Percentiles rank a stretch among this genome's conserved stretches.
These are phyloP conservation scores for Habropoda laboriosa DNA, from an alignment of 1,140 invertebrate genomes.

Conservation along the genomic window DNA sequence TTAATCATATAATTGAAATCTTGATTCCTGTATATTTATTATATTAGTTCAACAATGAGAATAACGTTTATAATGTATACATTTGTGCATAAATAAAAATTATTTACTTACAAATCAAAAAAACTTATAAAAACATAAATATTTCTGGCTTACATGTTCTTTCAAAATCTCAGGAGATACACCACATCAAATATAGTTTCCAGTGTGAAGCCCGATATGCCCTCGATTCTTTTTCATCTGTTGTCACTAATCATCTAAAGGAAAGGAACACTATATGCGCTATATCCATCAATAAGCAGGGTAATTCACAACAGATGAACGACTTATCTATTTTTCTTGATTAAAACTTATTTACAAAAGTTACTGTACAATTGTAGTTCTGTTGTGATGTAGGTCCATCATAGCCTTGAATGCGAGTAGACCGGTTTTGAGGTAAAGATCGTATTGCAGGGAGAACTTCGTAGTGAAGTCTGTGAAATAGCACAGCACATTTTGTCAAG, in stretches of 20 bases:
- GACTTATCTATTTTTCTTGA: conserved; percentile 59
- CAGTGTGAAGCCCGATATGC: conserved; percentile 69
- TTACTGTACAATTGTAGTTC: conserved; percentile 66
- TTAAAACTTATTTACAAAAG: conserved; percentile 75
- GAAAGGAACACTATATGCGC: conserved; percentile 72
- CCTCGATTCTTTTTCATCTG: conserved; percentile 57
- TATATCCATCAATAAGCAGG: conserved; percentile 74
- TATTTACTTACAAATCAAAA: background rate
- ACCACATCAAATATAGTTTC: conserved; percentile 34
- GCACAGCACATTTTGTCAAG: conserved; percentile 47
- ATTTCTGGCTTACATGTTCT: background rate
- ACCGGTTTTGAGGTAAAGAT: conserved; percentile 69
- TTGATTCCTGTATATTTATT: conserved; percentile 7
- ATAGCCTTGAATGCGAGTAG: conserved; percentile 71
- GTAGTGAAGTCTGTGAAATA: conserved; percentile 29
- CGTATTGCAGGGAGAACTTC: conserved; percentile 58
- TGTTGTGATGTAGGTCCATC: conserved; percentile 67
- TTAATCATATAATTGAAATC: background rate
- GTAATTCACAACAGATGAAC: conserved; percentile 69
- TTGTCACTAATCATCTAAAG: conserved; percentile 63
- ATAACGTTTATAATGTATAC: background rate
- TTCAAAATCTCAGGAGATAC: conserved; percentile 54
- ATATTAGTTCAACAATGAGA: background rate
- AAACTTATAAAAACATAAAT: background rate
- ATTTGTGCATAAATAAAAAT: background rate